Percentiles rank a stretch among this genome's conserved stretches.
Evolutionary conservation across 92 coral and sea anemone genomes (phyloP).

Genomic region (Heteractis magnifica): DNA sequence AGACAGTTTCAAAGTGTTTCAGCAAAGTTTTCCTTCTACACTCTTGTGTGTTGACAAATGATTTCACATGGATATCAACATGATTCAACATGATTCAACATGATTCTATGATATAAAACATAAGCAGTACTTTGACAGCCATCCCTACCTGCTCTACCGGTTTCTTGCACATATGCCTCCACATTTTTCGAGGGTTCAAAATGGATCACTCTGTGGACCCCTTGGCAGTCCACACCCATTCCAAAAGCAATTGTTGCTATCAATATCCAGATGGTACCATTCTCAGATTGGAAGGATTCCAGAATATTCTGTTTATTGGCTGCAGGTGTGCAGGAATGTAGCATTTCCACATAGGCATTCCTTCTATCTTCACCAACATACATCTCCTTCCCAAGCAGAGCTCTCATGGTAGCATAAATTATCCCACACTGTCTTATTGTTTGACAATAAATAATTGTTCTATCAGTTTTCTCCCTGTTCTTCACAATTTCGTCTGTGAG

Average conservation of each 20-base stretch:
- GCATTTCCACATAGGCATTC: slow-evolving; percentile 30
- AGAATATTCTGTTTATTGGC: slow-evolving; percentile 20
- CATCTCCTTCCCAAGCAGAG: slow-evolving; percentile 39
- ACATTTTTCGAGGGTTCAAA: neutral
- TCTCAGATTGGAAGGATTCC: neutral
- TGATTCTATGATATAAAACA: slow-evolving; percentile 25
- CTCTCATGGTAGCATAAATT: slow-evolving; percentile 53
- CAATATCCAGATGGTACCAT: neutral
- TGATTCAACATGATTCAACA: slow-evolving; percentile 34
- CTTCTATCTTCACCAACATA: neutral
- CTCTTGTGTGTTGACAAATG: slow-evolving; percentile 27
- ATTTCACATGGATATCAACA: slow-evolving; percentile 23
- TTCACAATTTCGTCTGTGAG: slow-evolving; percentile 34
- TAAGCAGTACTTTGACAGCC: slow-evolving; percentile 25
- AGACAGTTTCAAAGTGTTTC: slow-evolving; percentile 17
- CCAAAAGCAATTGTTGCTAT: slow-evolving; percentile 25
- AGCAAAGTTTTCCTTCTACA: slow-evolving; percentile 27
- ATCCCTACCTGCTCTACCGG: slow-evolving; percentile 42
- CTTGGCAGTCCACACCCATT: slow-evolving; percentile 9
- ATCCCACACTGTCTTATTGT: slow-evolving; percentile 55
- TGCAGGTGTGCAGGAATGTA: slow-evolving; percentile 31
- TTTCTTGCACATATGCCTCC: slow-evolving; percentile 31
- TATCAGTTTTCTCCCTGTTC: slow-evolving; percentile 22
- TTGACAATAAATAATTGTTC: slow-evolving; percentile 65
- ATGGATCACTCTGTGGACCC: too few relatives aligned